Percentiles rank a stretch among this genome's conserved stretches.
These are phyloP conservation scores for Isaurus tuberculatus DNA, from an alignment of 92 coral and sea anemone species.

Conservation along the genomic window DNA sequence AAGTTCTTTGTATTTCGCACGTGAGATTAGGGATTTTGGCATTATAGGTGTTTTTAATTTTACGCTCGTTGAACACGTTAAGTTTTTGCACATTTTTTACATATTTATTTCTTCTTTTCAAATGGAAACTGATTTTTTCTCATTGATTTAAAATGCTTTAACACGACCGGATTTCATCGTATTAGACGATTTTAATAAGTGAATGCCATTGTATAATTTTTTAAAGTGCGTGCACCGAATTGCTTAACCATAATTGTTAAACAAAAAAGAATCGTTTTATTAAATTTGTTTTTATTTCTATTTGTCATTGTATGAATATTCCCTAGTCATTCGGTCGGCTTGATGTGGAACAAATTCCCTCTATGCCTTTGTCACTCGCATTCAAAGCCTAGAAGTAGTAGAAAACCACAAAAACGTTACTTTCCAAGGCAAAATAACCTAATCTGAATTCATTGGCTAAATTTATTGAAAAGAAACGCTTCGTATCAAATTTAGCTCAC, in stretches of 20 bases:
- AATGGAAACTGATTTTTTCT: not conserved
- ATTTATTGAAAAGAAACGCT: slow-evolving; percentile 14
- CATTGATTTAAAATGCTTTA: slow-evolving; percentile 2
- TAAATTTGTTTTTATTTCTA: not conserved
- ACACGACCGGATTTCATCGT: not conserved
- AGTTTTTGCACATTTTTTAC: not conserved
- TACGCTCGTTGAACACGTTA: slow-evolving; percentile 28
- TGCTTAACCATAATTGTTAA: not conserved
- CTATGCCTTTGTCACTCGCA: not conserved
- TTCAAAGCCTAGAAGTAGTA: not conserved
- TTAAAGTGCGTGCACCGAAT: not conserved
- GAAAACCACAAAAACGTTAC: not conserved
- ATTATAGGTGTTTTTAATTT: slow-evolving; percentile 21
- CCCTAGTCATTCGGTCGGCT: not conserved
- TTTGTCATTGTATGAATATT: slow-evolving; percentile 9
- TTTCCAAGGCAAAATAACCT: too few species aligned
- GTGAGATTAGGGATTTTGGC: slow-evolving; percentile 9
- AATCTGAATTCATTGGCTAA: slow-evolving; percentile 6
- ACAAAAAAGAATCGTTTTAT: not conserved
- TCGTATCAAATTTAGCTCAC: slow-evolving; percentile 26
- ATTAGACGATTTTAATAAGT: not conserved
- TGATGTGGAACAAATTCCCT: not conserved
- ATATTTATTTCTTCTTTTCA: slow-evolving; percentile 9
- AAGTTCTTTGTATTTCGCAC: slow-evolving; percentile 27
- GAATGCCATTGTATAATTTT: not conserved